Conservation (phyloP, 2,888 invertebrate genomes). For the Dasypogon diadema region DNA sequence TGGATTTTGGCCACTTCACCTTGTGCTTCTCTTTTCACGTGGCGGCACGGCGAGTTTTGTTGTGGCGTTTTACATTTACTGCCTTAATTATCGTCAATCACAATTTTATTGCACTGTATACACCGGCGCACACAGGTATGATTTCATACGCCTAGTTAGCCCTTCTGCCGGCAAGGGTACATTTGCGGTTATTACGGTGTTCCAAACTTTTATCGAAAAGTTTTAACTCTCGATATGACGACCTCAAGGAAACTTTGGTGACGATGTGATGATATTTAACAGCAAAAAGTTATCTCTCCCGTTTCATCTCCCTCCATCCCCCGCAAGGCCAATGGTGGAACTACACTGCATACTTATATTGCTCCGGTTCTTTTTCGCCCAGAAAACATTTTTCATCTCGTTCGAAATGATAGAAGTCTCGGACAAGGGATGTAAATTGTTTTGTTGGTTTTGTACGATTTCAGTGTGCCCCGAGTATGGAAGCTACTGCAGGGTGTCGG, state of each 20-base stretch:
- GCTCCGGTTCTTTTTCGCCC: constrained; percentile 17
- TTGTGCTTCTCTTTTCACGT: constrained; percentile 4
- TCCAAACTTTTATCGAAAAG: constrained; percentile 46
- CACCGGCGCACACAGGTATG: constrained; percentile 12
- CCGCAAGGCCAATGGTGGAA: constrained; percentile 6
- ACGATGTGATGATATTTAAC: constrained; percentile 44
- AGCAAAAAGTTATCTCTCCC: constrained; percentile 37
- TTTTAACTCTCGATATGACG: constrained; percentile 47
- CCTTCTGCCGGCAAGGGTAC: background rate
- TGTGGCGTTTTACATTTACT: background rate
- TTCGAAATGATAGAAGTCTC: constrained; percentile 38
- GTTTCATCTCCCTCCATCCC: constrained; percentile 2
- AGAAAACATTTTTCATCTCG: constrained; percentile 45
- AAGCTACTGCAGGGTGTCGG: constrained; percentile 9
- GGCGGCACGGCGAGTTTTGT: background rate
- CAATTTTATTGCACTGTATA: constrained; percentile 22
- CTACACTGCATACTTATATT: constrained; percentile 18
- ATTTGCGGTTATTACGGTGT: constrained; percentile 6
- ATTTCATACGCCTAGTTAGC: constrained; percentile 14
- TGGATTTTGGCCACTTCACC: background rate
- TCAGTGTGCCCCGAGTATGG: background rate
- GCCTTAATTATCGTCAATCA: constrained; percentile 45
- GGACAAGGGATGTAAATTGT: constrained; percentile 31
- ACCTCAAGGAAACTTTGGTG: constrained; percentile 47
- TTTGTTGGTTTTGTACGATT: constrained; percentile 29